phyloP scores from a whole-genome alignment of 2,888 invertebrate genomes.

The Empis stercorea region DNA sequence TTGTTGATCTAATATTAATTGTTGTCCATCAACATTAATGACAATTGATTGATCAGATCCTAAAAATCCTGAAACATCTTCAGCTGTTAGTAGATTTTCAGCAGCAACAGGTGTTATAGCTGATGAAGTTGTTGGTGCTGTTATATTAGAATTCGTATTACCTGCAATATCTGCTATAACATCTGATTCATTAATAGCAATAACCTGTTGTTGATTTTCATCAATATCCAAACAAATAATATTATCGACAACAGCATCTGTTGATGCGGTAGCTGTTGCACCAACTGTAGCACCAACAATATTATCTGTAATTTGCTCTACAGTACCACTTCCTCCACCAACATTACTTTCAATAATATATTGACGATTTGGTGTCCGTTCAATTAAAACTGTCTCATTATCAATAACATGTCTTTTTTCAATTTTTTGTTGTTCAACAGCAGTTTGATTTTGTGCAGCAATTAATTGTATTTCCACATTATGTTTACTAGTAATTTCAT shows the following conservation, averaged over 20 bases:
- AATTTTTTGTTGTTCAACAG: constrained; percentile 3
- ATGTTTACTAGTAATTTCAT: no score
- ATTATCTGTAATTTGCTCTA: no score
- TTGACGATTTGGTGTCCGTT: no score
- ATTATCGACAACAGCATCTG: background rate
- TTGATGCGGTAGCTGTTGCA: no score
- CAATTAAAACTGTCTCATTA: no score
- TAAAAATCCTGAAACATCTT: background rate
- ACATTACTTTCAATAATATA: no score
- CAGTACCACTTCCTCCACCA: no score
- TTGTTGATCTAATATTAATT: constrained; percentile 8
- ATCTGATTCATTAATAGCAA: background rate
- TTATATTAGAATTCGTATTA: background rate
- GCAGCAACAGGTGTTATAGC: no score
- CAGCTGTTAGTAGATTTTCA: background rate
- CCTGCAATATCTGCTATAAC: background rate
- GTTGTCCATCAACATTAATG: constrained; percentile 10
- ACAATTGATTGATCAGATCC: constrained; percentile 5
- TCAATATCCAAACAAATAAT: background rate
- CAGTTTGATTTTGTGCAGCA: constrained; percentile 4
- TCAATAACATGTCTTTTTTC: no score
- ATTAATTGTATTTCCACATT: no score
- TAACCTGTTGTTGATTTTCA: background rate
- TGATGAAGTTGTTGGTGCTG: no score
- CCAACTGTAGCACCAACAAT: no score